Evolutionary conservation across 1,140 invertebrate genomes (phyloP), one percentile per base, ranked within the genome.

Genomic region (Pristionchus pacificus): DNA sequence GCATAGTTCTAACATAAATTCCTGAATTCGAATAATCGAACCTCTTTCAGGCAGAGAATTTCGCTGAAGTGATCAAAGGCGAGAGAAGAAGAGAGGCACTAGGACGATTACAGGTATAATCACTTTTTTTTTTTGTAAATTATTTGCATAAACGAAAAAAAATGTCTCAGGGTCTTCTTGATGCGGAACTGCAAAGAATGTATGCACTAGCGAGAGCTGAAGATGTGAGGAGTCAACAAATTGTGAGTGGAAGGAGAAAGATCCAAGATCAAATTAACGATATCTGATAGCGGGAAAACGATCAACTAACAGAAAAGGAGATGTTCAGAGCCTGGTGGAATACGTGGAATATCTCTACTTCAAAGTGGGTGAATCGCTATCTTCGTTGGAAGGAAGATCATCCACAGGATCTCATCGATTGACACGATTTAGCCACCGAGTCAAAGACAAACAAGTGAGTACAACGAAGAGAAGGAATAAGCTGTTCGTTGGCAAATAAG

Each of bases 361-460:
- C 71, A 75, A 75, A 59, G 60, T 75, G 25, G 69, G 74, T 28
- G 65, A 73, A 19, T 30, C 74, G 1, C 49, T 75, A 25, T 64
- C 64, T 49, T 64, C 55, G 15, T 30, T 75, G 60, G 74, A 75
- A 27, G 74, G 70, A 19, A 66, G 74, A 10, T 60, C 60, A 27
- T 31, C 59, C 25, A 25, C 60, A 15, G 71, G 65, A 2, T 74
- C 58, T 38, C 74, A 68, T 55, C 29, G 65, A 65, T 60, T 68
- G 25, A 38, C 33, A 33, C 64, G 66, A n/a, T 75, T 73, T 65
- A 65, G 74, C 24, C 74, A 75, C 38, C 74, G 67, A 49, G 57
- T 75, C 31, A 75, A 75, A 30, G 74, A 75, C 57, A 75, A 75
- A 57, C 62, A 66, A 31, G 74, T 75, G 28, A 60, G 69, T 62